Percentiles rank a stretch among this genome's conserved stretches.
Evolutionary conservation across 2,888 invertebrate genomes (phyloP).

Genomic region (Drosophila emarginata): DNA sequence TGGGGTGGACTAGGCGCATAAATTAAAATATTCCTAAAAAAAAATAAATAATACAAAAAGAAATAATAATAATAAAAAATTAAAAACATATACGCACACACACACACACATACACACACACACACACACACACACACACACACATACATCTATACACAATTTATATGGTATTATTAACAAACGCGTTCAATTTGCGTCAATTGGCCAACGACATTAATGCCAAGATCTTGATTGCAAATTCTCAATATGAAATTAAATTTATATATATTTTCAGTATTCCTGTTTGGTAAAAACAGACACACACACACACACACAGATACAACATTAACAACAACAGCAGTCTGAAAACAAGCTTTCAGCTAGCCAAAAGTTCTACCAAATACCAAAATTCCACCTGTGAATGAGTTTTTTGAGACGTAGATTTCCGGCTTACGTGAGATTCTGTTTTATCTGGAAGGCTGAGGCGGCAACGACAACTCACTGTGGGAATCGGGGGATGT

Average conservation of each 20-base stretch:
- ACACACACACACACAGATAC: constrained; percentile 5
- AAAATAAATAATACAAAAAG: constrained; percentile 37
- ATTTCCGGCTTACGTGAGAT: constrained; percentile 63
- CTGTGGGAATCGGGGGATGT: neutral
- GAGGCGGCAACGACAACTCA: neutral
- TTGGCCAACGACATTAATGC: constrained; percentile 31
- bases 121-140: neutral
- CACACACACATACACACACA: neutral
- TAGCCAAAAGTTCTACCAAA: constrained; percentile 8
- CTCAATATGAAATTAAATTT: constrained; percentile 42
- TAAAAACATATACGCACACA: neutral
- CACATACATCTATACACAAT: neutral
- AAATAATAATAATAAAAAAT: constrained; percentile 1
- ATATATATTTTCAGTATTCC: constrained; percentile 45
- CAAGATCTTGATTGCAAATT: constrained; percentile 52
- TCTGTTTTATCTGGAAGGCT: neutral
- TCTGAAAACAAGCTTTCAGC: constrained; percentile 8
- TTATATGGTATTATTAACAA: constrained; percentile 16
- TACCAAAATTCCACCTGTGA: constrained; percentile 42
- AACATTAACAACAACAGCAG: neutral
- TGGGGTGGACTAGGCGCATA: constrained; percentile 41
- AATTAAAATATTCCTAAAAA: constrained; percentile 51
- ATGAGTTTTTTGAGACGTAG: constrained; percentile 48
- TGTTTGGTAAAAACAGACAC: constrained; percentile 28
- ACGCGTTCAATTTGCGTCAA: constrained; percentile 62